Evolutionary conservation across 1,140 invertebrate species (phyloP), one percentile per base, ranked within the genome.

Genomic region (Drosophila suzukii): DNA sequence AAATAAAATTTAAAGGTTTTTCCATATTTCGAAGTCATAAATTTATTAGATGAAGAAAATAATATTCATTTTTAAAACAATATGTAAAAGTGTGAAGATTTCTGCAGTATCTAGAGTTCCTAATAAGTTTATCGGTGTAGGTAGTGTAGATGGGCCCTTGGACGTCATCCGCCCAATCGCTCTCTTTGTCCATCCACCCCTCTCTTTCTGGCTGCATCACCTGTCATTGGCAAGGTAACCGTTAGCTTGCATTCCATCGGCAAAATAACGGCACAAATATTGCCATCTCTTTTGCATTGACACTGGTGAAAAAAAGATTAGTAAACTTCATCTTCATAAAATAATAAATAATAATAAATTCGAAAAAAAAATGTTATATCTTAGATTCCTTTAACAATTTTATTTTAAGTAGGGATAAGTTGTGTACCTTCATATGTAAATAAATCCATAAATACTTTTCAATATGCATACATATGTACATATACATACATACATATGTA

Each of bases 171-270:
- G 7, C 32, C 32, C 32, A 10, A 8, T 34, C 32, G 32, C 15
- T 54, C 12, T 58, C n/a, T 49, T 30, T 17, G n/a, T 11, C 8
- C 44, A 27, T 20, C 5, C 20, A 47, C n/a, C 7, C 30, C n/a
- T 51, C n/a, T 51, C 49, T 34, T n/a, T 34, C 50, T 53, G 12
- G 30, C 55, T 44, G 10, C 10, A 59, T 44, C 5, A 41, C 27
- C 60, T 63, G 30, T 59, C 39, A 59, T 63, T 63, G 55, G 61
- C 61, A 63, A 60, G 56, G 32, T 17, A 63, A 60, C 61, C 39
- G 61, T 63, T 63, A 60, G 39, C 61, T 44, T 63, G 30, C 39
- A 60, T 44, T 44, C 27, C 11, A 44, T 63, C 61, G 39, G 61
- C 30, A 10, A 59, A 41, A 44, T 36, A 63, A 59, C 38, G 53